phyloP scores from a whole-genome alignment of 2,888 invertebrate genomes.

The Eristalis arbustorum region DNA sequence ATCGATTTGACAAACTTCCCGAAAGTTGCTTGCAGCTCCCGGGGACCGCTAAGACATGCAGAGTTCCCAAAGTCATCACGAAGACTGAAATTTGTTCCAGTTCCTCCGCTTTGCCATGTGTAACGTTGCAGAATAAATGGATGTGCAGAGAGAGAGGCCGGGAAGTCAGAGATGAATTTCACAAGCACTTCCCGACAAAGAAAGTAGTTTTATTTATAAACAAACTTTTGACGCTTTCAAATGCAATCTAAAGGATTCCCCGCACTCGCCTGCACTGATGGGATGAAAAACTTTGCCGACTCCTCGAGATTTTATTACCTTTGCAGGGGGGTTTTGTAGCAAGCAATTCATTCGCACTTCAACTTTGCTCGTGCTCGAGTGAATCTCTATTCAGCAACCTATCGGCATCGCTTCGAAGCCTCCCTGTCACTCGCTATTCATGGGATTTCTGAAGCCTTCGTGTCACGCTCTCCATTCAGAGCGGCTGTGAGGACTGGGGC shows the following conservation, averaged over 20 bases:
- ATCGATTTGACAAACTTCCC: neutral
- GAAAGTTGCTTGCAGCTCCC: neutral
- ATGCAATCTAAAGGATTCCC: slow-evolving; percentile 11
- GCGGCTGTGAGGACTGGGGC: too few relatives aligned
- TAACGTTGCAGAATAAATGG: slow-evolving; percentile 51
- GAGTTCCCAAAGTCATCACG: slow-evolving; percentile 7
- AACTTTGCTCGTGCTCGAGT: slow-evolving; percentile 1
- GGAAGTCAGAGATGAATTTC: neutral
- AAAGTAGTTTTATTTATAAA: slow-evolving; percentile 44
- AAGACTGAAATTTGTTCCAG: slow-evolving; percentile 17
- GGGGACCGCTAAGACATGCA: neutral
- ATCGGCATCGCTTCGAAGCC: neutral
- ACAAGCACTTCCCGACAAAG: slow-evolving; percentile 10
- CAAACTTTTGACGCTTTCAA: slow-evolving; percentile 51
- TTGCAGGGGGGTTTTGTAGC: neutral
- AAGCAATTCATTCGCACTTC: slow-evolving; percentile 46
- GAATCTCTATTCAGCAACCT: neutral
- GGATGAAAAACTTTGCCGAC: slow-evolving; percentile 28
- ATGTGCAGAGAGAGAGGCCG: neutral
- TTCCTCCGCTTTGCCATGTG: slow-evolving; percentile 3
- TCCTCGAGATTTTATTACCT: slow-evolving; percentile 31
- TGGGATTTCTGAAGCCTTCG: neutral
- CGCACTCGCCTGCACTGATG: neutral
- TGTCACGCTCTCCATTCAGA: too few relatives aligned
- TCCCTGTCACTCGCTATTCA: too few relatives aligned